phyloP scores from a whole-genome alignment of 2,113 vertebrate genomes.

The Carassius auratus region DNA sequence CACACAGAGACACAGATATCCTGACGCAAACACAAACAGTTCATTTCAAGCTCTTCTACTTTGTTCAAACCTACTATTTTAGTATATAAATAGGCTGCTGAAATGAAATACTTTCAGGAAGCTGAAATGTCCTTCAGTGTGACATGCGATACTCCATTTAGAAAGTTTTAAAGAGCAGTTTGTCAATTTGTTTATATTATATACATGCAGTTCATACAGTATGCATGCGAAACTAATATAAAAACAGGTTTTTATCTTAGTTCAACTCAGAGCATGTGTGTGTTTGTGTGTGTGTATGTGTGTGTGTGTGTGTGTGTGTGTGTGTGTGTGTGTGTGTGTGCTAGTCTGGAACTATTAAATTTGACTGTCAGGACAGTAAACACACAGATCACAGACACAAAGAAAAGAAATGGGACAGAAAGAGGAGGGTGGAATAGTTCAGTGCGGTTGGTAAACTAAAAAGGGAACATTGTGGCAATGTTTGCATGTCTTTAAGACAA shows the following conservation, averaged over 20 bases:
- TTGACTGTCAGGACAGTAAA: neutral
- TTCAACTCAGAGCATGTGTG: neutral
- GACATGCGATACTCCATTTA: neutral
- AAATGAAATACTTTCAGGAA: neutral
- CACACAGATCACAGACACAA: neutral
- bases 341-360: neutral
- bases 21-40: neutral
- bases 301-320: neutral
- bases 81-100: neutral
- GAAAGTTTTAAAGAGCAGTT: neutral
- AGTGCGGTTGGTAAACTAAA: neutral
- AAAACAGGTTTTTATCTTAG: neutral
- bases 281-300: too few species aligned
- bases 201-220: neutral
- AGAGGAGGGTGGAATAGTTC: neutral
- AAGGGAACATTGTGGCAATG: neutral
- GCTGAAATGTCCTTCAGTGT: neutral
- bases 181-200: neutral
- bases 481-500: slow-evolving; percentile 1
- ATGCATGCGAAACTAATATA: neutral
- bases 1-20: neutral
- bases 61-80: neutral
- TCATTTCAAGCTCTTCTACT: neutral
- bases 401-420: neutral
- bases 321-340: neutral